A percentile compares a stretch with the other conserved stretches of the same genome.
phyloP scores from a whole-genome alignment of 2,888 invertebrate genomes.

The Amphipoea oculea region DNA sequence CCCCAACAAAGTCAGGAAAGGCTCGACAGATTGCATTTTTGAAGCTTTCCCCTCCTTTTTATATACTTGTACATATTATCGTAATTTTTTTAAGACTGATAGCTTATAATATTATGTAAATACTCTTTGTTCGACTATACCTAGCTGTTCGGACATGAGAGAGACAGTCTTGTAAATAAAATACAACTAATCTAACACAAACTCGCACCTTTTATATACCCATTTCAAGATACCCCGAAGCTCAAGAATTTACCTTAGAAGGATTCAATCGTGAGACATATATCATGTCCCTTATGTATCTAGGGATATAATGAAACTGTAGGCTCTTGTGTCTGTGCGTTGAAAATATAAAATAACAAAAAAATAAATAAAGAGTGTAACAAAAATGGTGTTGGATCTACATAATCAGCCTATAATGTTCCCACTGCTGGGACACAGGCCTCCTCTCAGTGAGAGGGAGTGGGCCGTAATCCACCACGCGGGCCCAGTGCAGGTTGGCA shows the following conservation, averaged over 20 bases:
- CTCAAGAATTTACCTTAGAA: conserved; percentile 47
- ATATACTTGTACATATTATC: too few species aligned
- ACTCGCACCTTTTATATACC: conserved; percentile 15
- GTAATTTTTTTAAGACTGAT: too few species aligned
- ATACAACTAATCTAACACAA: neutral
- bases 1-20: neutral
- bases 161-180: conserved; percentile 1
- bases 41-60: too few species aligned
- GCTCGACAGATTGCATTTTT: too few species aligned
- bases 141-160: neutral
- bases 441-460: too few species aligned
- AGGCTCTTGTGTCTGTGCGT: conserved; percentile 1
- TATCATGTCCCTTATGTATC: conserved; percentile 29
- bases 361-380: neutral
- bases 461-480: too few species aligned
- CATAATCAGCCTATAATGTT: too few species aligned
- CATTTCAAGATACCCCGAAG: conserved; percentile 22
- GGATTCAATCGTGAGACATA: conserved; percentile 48
- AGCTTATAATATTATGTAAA: neutral
- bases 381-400: too few species aligned
- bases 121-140: neutral
- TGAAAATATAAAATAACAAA: neutral
- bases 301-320: neutral
- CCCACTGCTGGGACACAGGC: too few species aligned
- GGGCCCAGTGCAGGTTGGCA: too few species aligned